phyloP scores from a whole-genome alignment of 2,113 vertebrate species.

The Agapornis roseicollis region DNA sequence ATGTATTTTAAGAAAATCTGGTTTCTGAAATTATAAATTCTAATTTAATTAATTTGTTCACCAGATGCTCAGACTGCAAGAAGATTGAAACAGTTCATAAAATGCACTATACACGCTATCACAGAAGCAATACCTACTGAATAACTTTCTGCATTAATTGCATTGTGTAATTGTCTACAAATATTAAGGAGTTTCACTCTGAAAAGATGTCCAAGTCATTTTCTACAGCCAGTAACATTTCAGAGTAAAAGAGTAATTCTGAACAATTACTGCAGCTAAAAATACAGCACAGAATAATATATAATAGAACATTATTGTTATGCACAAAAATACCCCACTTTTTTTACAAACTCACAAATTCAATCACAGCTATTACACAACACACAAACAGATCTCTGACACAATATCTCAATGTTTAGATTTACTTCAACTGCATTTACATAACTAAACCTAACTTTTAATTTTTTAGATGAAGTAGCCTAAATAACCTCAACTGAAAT shows the following conservation, averaged over 20 bases:
- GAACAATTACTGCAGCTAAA: not conserved
- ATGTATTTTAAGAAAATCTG: slow-evolving; percentile 3
- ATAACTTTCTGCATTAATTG: slow-evolving; percentile 11
- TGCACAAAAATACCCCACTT: not conserved
- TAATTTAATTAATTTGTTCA: slow-evolving; percentile 47
- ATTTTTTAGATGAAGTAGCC: not conserved
- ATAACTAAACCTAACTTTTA: not conserved
- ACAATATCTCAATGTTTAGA: not conserved
- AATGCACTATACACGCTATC: not conserved
- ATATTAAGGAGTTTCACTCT: not conserved
- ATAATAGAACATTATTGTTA: not conserved
- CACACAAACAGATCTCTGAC: not conserved
- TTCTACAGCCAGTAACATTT: not conserved
- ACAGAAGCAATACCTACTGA: not conserved
- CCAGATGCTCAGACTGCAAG: slow-evolving; percentile 43
- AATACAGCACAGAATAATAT: not conserved
- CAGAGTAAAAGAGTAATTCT: not conserved
- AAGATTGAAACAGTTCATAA: slow-evolving; percentile 6
- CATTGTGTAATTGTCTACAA: not conserved
- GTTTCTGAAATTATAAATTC: slow-evolving; percentile 27
- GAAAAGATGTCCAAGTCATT: not conserved
- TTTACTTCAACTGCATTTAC: not conserved
- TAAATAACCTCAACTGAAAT: not conserved
- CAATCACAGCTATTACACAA: not conserved
- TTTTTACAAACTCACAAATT: not conserved